Evolutionary conservation across 1,140 invertebrate species (phyloP), one percentile per base, ranked within the genome.

Genomic region (Psilanteris sp.): DNA sequence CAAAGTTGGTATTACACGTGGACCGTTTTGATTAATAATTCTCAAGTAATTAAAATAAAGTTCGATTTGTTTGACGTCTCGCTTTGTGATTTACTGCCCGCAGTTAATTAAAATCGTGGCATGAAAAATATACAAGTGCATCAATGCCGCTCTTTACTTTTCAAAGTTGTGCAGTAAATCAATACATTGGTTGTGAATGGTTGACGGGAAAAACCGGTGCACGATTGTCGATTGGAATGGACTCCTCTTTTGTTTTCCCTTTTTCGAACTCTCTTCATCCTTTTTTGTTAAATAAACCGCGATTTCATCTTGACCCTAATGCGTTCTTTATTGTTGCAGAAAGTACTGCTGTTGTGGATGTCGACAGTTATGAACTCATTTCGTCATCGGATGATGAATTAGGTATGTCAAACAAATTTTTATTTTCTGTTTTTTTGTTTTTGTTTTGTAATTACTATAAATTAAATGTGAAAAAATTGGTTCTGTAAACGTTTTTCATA

Each of bases 361-460:
- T 73, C 9, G 73, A 78, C 13, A 79, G 71, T 46, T 79, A 79
- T 16, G 79, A 80, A 48, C 18, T 67, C 4, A 73, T 76, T 34
- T 52, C 64, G 1, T 59, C 57, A 11, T 32, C 41, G 7, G 64
- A 71, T 5, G 75, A 78, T 31, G 73, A 79, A 44, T 31, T 11
- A 61, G 61, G 73, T 77, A 11, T 4, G 55, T 52, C n/a, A n/a
- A n/a, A n/a, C n/a, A n/a, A n/a, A n/a, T n/a, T n/a, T n/a, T n/a
- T n/a, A n/a, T n/a, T n/a, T n/a, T n/a, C n/a, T n/a, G n/a, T n/a
- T n/a, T n/a, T n/a, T n/a, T n/a, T n/a, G n/a, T n/a, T n/a, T n/a
- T n/a, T n/a, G n/a, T n/a, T n/a, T n/a, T n/a, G n/a, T n/a, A n/a
- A n/a, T n/a, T n/a, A n/a, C n/a, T n/a, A n/a, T n/a, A n/a, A n/a